phyloP scores from a whole-genome alignment of 2,888 invertebrate species.

The Rotaria sp. region DNA sequence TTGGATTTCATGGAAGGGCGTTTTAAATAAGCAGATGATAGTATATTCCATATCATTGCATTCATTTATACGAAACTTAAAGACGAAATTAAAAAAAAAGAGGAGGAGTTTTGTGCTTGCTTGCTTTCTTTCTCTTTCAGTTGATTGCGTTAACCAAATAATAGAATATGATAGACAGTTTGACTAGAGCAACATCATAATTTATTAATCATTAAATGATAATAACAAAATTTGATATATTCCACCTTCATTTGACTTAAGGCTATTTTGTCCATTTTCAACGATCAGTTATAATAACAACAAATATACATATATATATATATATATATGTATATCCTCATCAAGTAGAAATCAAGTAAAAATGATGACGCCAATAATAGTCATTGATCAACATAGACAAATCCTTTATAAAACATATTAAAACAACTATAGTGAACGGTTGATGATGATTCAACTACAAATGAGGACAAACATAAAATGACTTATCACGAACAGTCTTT shows the following conservation, averaged over 20 bases:
- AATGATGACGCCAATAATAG: too few species aligned
- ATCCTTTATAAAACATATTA: too few species aligned
- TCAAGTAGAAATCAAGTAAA: too few species aligned
- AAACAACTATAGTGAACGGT: too few species aligned
- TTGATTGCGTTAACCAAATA: neutral
- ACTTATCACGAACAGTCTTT: neutral
- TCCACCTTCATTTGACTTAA: neutral
- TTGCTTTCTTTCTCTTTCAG: neutral
- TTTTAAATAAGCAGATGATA: neutral
- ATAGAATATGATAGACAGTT: neutral
- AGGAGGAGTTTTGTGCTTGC: neutral
- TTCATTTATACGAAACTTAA: neutral
- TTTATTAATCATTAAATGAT: neutral
- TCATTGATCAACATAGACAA: too few species aligned
- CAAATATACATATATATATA: neutral
- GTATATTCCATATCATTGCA: neutral
- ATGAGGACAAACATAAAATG: neutral
- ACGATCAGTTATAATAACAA: neutral
- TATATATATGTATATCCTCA: too few species aligned
- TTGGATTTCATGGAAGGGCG: neutral
- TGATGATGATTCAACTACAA: too few species aligned
- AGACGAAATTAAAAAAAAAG: neutral
- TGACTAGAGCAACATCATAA: neutral
- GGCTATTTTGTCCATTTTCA: neutral
- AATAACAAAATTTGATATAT: neutral